Percentiles rank a stretch among this genome's conserved stretches.
phyloP scores from a whole-genome alignment of 2,797 vertebrate species.

The Martes flavigula region DNA sequence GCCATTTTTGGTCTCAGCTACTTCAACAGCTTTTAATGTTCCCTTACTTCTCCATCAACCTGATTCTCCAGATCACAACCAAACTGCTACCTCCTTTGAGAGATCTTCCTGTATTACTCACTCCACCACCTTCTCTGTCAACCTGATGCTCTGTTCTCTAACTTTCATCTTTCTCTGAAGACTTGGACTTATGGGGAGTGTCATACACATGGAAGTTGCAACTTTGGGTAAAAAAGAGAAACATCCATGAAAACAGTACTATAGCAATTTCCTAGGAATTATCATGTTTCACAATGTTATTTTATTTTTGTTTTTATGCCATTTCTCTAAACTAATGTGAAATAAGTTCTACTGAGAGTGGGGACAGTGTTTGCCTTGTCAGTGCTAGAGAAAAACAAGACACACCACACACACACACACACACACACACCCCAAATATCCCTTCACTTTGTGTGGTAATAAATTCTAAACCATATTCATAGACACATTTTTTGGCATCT shows the following conservation, averaged over 20 bases:
- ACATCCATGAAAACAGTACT: neutral
- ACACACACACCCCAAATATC: neutral
- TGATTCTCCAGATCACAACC: neutral
- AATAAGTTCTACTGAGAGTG: neutral
- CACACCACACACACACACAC: neutral
- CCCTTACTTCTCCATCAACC: neutral
- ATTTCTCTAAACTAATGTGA: neutral
- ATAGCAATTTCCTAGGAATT: neutral
- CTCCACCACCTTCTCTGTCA: neutral
- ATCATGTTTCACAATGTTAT: no score
- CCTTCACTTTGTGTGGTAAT: neutral
- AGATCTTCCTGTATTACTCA: neutral
- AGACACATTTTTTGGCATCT: neutral
- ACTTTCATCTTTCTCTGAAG: neutral
- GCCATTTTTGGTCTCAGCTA: neutral
- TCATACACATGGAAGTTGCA: neutral
- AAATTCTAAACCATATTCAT: neutral
- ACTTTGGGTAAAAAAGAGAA: neutral
- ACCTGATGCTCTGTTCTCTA: neutral
- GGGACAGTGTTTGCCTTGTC: neutral
- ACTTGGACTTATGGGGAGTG: neutral
- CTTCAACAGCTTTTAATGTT: neutral
- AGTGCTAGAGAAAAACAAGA: neutral
- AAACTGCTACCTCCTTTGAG: neutral
- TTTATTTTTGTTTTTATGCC: neutral